phyloP scores from a whole-genome alignment of 2,888 invertebrate genomes.

The Sphinx pinastri region DNA sequence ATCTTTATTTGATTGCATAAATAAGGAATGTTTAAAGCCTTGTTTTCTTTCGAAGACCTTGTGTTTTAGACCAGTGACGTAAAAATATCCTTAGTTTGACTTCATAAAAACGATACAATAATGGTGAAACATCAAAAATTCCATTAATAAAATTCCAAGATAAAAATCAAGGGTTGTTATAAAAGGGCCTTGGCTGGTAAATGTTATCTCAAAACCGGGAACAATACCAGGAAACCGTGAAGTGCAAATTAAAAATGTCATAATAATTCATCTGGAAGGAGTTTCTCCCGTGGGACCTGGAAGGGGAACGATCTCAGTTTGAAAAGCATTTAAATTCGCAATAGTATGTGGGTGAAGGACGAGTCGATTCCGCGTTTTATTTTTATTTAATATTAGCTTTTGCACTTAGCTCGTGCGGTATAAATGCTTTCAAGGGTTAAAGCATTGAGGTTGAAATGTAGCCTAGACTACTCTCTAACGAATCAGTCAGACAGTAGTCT shows the following conservation, averaged over 20 bases:
- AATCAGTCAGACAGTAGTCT: too few species aligned
- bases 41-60: neutral
- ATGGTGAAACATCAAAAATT: neutral
- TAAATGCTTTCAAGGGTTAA: neutral
- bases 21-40: neutral
- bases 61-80: neutral
- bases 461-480: neutral
- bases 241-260: slow-evolving; percentile 28
- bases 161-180: neutral
- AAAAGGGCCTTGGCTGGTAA: neutral
- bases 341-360: slow-evolving; percentile 31
- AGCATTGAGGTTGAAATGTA: too few species aligned
- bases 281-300: slow-evolving; percentile 18
- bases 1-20: too few species aligned
- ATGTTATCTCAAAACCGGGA: neutral
- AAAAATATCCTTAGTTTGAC: neutral
- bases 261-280: slow-evolving; percentile 27
- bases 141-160: neutral
- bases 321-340: slow-evolving; percentile 29
- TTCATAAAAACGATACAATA: neutral
- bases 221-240: slow-evolving; percentile 5
- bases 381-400: too few species aligned
- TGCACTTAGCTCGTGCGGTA: neutral
- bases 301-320: slow-evolving; percentile 21
- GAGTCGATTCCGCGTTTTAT: too few species aligned